Evolutionary conservation across 2,113 vertebrate genomes (phyloP).

Genomic region (Coturnix japonica): DNA sequence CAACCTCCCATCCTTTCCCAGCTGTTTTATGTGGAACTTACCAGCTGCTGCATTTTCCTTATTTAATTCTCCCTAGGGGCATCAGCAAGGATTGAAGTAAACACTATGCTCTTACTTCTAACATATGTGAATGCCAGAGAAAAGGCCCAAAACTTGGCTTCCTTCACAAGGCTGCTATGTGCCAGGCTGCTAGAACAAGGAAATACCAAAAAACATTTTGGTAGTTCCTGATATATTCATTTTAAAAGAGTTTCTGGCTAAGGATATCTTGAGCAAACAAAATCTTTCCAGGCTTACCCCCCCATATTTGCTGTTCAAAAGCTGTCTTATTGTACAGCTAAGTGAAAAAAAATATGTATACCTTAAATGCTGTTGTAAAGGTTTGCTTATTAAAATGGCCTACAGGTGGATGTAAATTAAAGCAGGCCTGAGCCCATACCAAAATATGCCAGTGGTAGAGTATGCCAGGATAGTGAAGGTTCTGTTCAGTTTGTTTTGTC

Average conservation of each 20-base stretch:
- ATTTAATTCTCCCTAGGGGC: slow-evolving; percentile 14
- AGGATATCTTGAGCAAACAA: background rate
- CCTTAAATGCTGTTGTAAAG: background rate
- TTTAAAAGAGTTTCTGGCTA: background rate
- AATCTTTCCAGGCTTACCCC: background rate
- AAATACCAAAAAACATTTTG: background rate
- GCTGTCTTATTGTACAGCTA: background rate
- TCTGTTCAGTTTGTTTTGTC: background rate
- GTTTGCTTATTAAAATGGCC: background rate
- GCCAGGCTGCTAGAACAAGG: background rate
- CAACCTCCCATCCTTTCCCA: slow-evolving; percentile 66
- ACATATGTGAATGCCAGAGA: background rate
- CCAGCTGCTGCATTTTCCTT: background rate
- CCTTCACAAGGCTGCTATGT: background rate
- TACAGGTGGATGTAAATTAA: background rate
- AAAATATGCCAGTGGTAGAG: background rate
- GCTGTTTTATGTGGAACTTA: slow-evolving; percentile 51
- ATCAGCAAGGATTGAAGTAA: background rate
- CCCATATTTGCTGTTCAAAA: rapidly evolving
- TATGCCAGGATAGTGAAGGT: background rate
- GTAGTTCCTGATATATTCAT: background rate
- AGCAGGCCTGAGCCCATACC: background rate
- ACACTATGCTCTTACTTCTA: slow-evolving; percentile 12
- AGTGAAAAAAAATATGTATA: background rate
- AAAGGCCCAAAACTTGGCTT: background rate